phyloP scores from a whole-genome alignment of 2,113 vertebrate genomes.

The Tautogolabrus adspersus region DNA sequence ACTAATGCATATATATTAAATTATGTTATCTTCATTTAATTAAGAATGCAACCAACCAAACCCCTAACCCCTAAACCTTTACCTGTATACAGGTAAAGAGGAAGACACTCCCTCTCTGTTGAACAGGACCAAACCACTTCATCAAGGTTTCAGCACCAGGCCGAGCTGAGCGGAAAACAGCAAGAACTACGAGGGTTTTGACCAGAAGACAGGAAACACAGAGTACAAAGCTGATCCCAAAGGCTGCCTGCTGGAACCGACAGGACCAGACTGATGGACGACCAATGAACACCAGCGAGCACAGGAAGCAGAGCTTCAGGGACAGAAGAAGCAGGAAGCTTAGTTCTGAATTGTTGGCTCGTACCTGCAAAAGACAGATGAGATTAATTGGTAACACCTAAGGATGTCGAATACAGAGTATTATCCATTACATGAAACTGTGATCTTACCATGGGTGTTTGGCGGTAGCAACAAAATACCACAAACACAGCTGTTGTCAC shows the following conservation, averaged over 20 bases:
- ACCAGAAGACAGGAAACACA: slow-evolving; percentile 82
- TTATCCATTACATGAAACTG: too few species aligned
- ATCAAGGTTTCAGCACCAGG: slow-evolving; percentile 71
- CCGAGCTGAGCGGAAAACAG: slow-evolving; percentile 74
- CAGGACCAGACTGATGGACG: slow-evolving; percentile 77
- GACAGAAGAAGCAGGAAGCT: slow-evolving; percentile 82
- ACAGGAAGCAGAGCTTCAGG: slow-evolving; percentile 83
- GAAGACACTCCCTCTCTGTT: slow-evolving; percentile 77
- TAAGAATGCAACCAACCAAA: background rate
- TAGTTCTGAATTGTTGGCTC: slow-evolving; percentile 84
- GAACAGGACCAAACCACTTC: slow-evolving; percentile 77
- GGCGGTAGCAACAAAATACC: slow-evolving; percentile 72
- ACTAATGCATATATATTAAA: too few species aligned
- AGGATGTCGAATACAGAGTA: too few species aligned
- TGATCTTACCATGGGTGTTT: slow-evolving; percentile 73
- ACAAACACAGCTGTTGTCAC: slow-evolving; percentile 78
- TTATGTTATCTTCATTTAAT: too few species aligned
- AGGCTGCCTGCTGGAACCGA: slow-evolving; percentile 81
- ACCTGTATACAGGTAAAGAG: slow-evolving; percentile 63
- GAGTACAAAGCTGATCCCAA: slow-evolving; percentile 83
- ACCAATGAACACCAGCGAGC: slow-evolving; percentile 82
- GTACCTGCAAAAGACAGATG: slow-evolving; percentile 54
- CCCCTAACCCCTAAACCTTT: too few species aligned
- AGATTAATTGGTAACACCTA: too few species aligned
- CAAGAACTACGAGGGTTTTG: slow-evolving; percentile 83